Conservation (phyloP, 2,797 vertebrate genomes). For the Melopsittacus undulatus region DNA sequence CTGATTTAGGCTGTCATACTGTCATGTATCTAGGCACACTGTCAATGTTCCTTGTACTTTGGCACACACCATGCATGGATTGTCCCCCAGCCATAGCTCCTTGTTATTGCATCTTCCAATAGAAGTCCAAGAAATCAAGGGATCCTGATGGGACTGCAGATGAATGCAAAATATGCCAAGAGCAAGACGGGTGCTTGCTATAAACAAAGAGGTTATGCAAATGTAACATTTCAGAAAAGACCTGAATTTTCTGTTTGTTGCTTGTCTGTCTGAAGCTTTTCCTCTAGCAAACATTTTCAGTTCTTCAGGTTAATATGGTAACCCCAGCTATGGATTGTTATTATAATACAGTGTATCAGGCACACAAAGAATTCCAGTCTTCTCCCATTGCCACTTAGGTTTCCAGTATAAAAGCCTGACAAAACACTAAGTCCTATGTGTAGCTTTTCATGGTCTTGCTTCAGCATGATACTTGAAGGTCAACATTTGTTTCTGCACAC, state of each 20-base stretch:
- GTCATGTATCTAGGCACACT: not conserved
- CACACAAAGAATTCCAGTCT: not conserved
- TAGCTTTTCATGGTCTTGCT: not conserved
- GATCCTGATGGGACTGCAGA: not conserved
- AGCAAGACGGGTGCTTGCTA: not conserved
- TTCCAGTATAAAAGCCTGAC: not conserved
- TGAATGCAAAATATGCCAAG: not conserved
- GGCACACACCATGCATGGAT: not conserved
- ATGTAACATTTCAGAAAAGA: slow-evolving; percentile 37
- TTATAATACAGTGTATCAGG: not conserved
- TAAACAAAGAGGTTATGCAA: slow-evolving; percentile 34
- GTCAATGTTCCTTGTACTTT: not conserved
- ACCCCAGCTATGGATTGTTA: not conserved
- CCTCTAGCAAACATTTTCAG: not conserved
- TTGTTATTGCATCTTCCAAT: not conserved
- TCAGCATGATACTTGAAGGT: not conserved
- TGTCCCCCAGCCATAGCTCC: not conserved
- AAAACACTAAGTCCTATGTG: not conserved
- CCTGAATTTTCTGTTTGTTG: not conserved
- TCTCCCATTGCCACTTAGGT: not conserved
- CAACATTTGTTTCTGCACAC: not conserved
- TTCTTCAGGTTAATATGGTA: not conserved
- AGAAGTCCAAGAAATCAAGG: not conserved
- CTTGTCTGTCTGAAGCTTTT: not conserved
- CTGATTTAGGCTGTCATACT: not conserved